Evolutionary conservation across 2,797 vertebrate genomes (phyloP).

Genomic region (Spinibarbus caldwelli): DNA sequence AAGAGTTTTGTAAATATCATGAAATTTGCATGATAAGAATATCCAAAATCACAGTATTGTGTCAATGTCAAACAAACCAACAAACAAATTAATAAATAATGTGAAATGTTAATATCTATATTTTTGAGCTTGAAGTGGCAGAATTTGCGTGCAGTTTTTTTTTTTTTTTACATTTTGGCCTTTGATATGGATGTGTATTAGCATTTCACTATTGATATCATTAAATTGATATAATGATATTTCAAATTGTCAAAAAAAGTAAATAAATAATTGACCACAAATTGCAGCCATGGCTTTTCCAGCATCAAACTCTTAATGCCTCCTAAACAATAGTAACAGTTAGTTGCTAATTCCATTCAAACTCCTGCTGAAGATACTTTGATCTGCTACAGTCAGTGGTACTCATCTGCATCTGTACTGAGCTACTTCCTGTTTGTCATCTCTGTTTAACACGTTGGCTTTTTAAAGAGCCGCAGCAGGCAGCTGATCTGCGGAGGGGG

Average conservation of each 20-base stretch:
- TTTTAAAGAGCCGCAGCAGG: conserved; percentile 46
- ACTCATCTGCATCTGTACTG: conserved; percentile 68
- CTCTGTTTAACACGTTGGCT: conserved; percentile 65
- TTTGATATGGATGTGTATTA: background rate
- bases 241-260: background rate
- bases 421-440: conserved; percentile 73
- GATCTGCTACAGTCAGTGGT: conserved; percentile 71
- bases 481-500: background rate
- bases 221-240: too few relatives aligned
- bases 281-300: background rate
- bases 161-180: background rate
- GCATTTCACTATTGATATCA: background rate
- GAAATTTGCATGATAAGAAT: background rate
- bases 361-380: conserved; percentile 70
- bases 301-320: conserved; percentile 3
- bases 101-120: background rate
- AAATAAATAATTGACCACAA: background rate
- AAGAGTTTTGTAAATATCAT: background rate
- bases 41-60: background rate
- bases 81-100: background rate
- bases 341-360: conserved; percentile 77
- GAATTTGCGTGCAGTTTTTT: too few relatives aligned
- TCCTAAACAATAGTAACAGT: conserved; percentile 60
- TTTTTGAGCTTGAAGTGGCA: background rate
- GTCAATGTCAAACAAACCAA: background rate